Percentiles rank a stretch among this genome's conserved stretches.
These are phyloP conservation scores for Bombus pyrosoma DNA, from an alignment of 1,140 invertebrate species.

Conservation along the genomic window DNA sequence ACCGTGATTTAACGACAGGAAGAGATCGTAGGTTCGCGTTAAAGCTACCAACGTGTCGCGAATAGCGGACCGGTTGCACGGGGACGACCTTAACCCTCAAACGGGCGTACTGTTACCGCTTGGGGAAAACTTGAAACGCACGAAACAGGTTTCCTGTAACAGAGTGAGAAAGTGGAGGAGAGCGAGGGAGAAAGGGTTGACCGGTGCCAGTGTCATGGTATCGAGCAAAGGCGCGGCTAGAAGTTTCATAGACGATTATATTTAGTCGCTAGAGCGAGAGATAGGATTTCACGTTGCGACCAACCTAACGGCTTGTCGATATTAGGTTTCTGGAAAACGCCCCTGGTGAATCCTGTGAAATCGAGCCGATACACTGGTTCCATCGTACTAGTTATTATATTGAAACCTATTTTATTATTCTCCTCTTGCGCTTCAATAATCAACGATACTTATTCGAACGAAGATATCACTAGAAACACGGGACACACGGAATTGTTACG, in stretches of 20 bases:
- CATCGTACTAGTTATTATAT: not conserved
- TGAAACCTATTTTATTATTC: not conserved
- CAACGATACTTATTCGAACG: not conserved
- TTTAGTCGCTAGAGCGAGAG: conserved; percentile 14
- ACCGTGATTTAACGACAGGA: conserved; percentile 2
- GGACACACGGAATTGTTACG: not conserved
- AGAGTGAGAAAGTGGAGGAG: conserved; percentile 6
- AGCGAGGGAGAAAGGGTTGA: not conserved
- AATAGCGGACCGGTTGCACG: conserved; percentile 47
- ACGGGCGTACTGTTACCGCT: conserved; percentile 52
- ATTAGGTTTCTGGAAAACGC: conserved; percentile 47
- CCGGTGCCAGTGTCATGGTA: conserved; percentile 35
- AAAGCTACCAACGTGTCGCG: conserved; percentile 23
- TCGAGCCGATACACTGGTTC: conserved; percentile 18
- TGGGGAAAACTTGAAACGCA: conserved; percentile 52
- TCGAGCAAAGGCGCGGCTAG: conserved; percentile 39
- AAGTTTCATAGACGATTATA: conserved; percentile 48
- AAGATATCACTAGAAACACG: not conserved
- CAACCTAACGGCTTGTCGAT: conserved; percentile 41
- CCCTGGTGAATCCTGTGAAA: conserved; percentile 17
- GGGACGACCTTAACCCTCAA: conserved; percentile 60
- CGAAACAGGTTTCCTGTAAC: conserved; percentile 49
- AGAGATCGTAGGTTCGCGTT: not conserved
- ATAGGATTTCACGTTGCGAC: conserved; percentile 47
- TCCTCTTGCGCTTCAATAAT: no score